phyloP scores from a whole-genome alignment of 2,888 invertebrate species.

The Mayetiola destructor region DNA sequence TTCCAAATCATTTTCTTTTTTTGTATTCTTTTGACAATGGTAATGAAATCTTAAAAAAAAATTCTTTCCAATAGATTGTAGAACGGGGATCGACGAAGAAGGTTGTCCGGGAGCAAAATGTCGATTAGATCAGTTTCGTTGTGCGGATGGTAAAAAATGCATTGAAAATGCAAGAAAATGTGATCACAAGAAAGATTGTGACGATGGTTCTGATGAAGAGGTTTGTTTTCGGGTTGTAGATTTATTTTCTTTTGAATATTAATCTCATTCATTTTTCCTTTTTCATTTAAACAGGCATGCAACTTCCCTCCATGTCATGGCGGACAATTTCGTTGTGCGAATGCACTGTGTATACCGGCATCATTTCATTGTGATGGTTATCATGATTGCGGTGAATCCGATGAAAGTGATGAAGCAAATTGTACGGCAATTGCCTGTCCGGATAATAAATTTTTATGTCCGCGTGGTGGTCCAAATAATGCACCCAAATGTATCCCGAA shows the following conservation, averaged over 20 bases:
- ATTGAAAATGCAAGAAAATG: constrained; percentile 63
- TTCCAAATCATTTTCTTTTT: no score
- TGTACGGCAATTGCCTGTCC: constrained; percentile 79
- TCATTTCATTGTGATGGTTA: constrained; percentile 65
- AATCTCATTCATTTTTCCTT: not conserved
- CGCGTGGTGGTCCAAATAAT: constrained; percentile 54
- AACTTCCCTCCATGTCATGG: constrained; percentile 79
- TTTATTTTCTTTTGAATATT: not conserved
- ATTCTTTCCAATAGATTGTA: no score
- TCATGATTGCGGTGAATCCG: constrained; percentile 81
- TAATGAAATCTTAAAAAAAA: no score
- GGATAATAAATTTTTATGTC: constrained; percentile 82
- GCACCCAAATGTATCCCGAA: constrained; percentile 77
- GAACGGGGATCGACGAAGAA: constrained; percentile 59
- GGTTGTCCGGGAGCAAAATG: constrained; percentile 58
- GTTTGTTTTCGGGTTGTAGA: constrained; percentile 39
- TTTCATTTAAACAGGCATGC: not conserved
- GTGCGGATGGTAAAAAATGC: constrained; percentile 65
- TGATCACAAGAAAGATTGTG: constrained; percentile 82
- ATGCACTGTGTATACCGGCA: constrained; percentile 82
- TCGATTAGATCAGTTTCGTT: constrained; percentile 72
- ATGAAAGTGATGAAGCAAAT: constrained; percentile 78
- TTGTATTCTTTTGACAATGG: no score
- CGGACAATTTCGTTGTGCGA: constrained; percentile 84
- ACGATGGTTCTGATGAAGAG: constrained; percentile 79